A percentile compares a stretch with the other conserved stretches of the same genome.
Evolutionary conservation across 2,888 invertebrate species (phyloP).

Genomic region (Zhuqinia jingwanae): DNA sequence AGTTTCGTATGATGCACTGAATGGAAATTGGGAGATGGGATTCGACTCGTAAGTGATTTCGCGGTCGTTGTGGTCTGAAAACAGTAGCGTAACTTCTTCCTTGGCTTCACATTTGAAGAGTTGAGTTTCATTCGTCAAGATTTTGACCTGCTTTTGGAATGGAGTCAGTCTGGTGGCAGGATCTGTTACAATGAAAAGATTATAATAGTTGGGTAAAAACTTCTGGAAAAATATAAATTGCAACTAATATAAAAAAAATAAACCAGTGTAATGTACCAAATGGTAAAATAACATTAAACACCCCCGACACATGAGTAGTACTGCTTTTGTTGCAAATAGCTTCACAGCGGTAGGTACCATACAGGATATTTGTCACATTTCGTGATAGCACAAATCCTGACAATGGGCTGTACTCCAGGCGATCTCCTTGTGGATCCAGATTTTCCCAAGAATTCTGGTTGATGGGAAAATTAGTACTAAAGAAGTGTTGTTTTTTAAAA

Average conservation of each 20-base stretch:
- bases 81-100: constrained; percentile 69
- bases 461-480: background rate
- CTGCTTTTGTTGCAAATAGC: constrained; percentile 45
- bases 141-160: constrained; percentile 72
- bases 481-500: background rate
- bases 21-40: constrained; percentile 65
- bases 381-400: constrained; percentile 49
- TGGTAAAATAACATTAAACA: constrained; percentile 42
- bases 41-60: constrained; percentile 52
- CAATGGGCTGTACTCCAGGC: constrained; percentile 53
- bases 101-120: constrained; percentile 74
- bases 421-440: constrained; percentile 29
- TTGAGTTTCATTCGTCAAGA: constrained; percentile 71
- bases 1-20: constrained; percentile 61
- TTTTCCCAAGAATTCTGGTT: constrained; percentile 53
- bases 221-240: background rate
- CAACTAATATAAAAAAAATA: background rate
- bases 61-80: constrained; percentile 56
- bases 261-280: too few relatives aligned
- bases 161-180: constrained; percentile 68
- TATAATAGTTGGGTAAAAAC: background rate
- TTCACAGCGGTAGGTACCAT: constrained; percentile 61
- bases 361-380: constrained; percentile 63
- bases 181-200: constrained; percentile 30
- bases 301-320: constrained; percentile 46